Percentiles rank a stretch among this genome's conserved stretches.
Conservation (phyloP, 35 echinoderm and acorn worm genomes). For the Lytechinus pictus region DNA sequence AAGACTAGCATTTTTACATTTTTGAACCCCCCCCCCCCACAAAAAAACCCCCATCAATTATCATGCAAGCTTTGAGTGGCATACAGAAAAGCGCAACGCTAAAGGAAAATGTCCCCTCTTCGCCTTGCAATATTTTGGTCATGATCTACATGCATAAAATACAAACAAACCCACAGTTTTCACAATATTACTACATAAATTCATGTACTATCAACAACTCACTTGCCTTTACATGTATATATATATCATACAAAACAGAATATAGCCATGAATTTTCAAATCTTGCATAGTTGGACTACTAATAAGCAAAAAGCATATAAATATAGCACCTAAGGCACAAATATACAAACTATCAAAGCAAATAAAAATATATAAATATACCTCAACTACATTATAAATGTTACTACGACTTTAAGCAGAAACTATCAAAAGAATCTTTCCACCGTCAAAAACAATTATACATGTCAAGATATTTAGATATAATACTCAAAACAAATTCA, state of each 20-base stretch:
- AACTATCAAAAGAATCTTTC: background rate
- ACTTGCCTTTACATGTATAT: too few relatives aligned
- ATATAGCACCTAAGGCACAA: conserved; percentile 24
- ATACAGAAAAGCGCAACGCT: background rate
- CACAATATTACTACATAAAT: background rate
- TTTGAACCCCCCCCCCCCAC: too few relatives aligned
- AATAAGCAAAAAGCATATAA: background rate
- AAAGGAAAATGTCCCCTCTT: background rate
- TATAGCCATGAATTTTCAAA: background rate
- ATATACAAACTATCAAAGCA: background rate
- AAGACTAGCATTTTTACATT: too few relatives aligned
- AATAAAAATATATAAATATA: conserved; percentile 27
- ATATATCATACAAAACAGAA: background rate
- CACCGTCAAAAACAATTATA: background rate
- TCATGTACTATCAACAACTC: background rate
- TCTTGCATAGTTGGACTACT: background rate
- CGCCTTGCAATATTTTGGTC: background rate
- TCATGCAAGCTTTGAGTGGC: too few relatives aligned
- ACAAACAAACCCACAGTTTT: background rate
- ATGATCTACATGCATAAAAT: background rate
- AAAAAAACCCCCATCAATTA: too few relatives aligned
- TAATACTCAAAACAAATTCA: background rate
- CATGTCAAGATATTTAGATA: background rate
- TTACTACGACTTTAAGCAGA: background rate
- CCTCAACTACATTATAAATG: background rate